Base-by-base conservation (phyloP, 2,888 invertebrate species). In the Tipula lateralis region DNA sequence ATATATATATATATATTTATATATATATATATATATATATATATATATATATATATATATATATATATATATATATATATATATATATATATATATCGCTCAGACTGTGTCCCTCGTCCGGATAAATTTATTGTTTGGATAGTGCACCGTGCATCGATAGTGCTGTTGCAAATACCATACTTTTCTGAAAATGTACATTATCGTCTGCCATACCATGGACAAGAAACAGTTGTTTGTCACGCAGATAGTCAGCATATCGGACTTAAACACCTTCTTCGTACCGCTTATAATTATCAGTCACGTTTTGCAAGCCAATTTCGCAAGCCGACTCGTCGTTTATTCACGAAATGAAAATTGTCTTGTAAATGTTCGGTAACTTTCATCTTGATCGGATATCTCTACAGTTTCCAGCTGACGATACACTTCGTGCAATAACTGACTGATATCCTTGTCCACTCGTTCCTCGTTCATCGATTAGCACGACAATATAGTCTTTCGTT, bases 171-270 rank as follows among this genome's bases (percentile, higher is more conserved):
- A 99, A 92, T 66, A 96, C 94, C 94, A 98, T 97, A 0, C 96
- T 95, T 88, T 99, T 97, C 90, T 98, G 98, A 87, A 98, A 93
- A 89, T 99, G 99, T 0, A 99, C 99, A 88, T 97, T 98, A 88
- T 96, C 96, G 89, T 99, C 99, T 0, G 97, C 97, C 0, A 98
- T 96, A 9, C 99, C 99, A 88, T 99, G 99, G 0, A 98, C 94
- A 44, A 99, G 90, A 87, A 98, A 94, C 89, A 96, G 95, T 93
- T 96, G 95, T 89, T 97, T 96, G 87, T 96, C 95, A 84, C 94
- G 93, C 16, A 96, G 90, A 9, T 94, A 92, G 82, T 94, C 93
- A 0, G 96, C 96, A 89, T 96, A 95, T 88, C 94, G 94, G 84
- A 95, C 95, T 30, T 98, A 94, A 89, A 98, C 97, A 80, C 97